These are phyloP conservation scores for Oxytorus armatus DNA, from an alignment of 2,888 invertebrate genomes.

Conservation along the genomic window DNA sequence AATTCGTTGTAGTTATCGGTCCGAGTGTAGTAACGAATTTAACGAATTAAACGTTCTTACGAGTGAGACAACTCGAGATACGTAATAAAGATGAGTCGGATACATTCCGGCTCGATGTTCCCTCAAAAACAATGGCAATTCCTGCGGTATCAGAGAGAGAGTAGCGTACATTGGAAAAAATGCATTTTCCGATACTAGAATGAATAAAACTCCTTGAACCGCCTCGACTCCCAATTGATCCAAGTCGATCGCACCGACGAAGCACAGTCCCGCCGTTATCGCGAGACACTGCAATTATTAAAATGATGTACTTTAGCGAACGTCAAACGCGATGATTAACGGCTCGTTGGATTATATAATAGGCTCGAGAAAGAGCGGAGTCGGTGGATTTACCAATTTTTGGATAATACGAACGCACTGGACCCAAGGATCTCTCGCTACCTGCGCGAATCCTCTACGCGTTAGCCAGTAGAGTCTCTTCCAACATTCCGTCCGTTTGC, in stretches of 20 bases:
- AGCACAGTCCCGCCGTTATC: constrained; percentile 93
- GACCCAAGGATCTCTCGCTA: constrained; percentile 92
- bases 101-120: constrained; percentile 94
- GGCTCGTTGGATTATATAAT: no score
- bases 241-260: constrained; percentile 89
- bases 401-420: constrained; percentile 91
- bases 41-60: no score
- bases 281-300: constrained; percentile 86
- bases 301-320: background rate
- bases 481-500: constrained; percentile 89
- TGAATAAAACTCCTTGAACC: constrained; percentile 94
- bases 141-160: constrained; percentile 92
- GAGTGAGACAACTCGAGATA: constrained; percentile 92
- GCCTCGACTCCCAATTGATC: constrained; percentile 94
- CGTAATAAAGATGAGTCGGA: constrained; percentile 91
- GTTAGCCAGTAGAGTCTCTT: constrained; percentile 91
- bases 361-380: no score
- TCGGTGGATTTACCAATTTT: constrained; percentile 89
- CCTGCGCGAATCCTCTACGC: constrained; percentile 90
- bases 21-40: no score
- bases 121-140: constrained; percentile 92
- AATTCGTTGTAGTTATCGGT: background rate
- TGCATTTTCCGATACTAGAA: constrained; percentile 95
- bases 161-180: constrained; percentile 97
- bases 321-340: background rate